phyloP scores from a whole-genome alignment of 2,113 vertebrate species.

The Atherinomorus stipes region DNA sequence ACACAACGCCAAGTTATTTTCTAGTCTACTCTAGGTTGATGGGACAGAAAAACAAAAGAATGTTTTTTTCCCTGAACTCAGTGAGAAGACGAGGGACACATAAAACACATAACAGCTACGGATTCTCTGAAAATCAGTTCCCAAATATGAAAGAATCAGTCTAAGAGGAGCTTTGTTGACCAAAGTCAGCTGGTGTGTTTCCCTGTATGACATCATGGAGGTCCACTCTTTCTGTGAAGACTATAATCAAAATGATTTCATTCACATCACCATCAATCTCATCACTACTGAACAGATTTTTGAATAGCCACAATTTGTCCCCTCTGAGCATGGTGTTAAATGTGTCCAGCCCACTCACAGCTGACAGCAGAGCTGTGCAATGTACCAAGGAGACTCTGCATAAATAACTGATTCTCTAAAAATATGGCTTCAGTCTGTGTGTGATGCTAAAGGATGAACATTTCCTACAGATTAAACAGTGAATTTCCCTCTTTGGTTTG shows the following conservation, averaged over 20 bases:
- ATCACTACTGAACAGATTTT: constrained; percentile 3
- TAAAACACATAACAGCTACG: too few species aligned
- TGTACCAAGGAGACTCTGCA: constrained; percentile 19
- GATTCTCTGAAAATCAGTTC: too few species aligned
- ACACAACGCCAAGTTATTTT: too few species aligned
- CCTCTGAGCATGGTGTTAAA: neutral
- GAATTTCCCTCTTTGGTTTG: neutral
- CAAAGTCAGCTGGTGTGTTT: too few species aligned
- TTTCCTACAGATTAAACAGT: constrained; percentile 13
- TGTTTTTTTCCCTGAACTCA: too few species aligned
- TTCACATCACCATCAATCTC: constrained; percentile 3
- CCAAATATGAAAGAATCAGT: too few species aligned
- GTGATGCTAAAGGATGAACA: constrained; percentile 3
- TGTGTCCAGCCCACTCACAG: constrained; percentile 8
- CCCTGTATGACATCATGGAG: too few species aligned
- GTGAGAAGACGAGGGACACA: too few species aligned
- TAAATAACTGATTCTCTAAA: constrained; percentile 1
- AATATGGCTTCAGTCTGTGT: neutral
- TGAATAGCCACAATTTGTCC: constrained; percentile 6
- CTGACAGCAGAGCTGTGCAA: constrained; percentile 22
- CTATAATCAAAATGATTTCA: constrained; percentile 1
- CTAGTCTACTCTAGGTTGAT: too few species aligned
- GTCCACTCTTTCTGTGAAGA: too few species aligned
- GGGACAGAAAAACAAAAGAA: too few species aligned
- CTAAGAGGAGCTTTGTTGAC: too few species aligned